phyloP scores from a whole-genome alignment of 2,888 invertebrate species.

The Dynastes maya region DNA sequence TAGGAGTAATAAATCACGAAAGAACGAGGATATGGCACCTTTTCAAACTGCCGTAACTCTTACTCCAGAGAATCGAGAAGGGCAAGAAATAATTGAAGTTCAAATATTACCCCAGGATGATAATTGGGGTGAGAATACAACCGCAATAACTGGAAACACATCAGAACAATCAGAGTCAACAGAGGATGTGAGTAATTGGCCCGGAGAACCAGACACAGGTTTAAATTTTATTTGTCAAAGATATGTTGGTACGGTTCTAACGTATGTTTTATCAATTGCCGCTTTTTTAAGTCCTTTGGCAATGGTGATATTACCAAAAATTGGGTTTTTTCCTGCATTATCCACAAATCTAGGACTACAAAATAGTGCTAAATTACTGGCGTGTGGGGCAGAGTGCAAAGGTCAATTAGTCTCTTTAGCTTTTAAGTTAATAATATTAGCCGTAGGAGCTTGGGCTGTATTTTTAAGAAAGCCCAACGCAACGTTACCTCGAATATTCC shows the following conservation, averaged over 20 bases:
- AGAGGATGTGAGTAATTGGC: constrained; percentile 91
- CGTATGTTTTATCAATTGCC: constrained; percentile 83
- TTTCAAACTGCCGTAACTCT: constrained; percentile 90
- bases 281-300: constrained; percentile 94
- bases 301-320: constrained; percentile 95
- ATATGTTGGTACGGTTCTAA: constrained; percentile 87
- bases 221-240: constrained; percentile 84
- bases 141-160: constrained; percentile 96
- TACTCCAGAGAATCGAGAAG: constrained; percentile 84
- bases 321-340: constrained; percentile 87
- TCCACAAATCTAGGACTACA: constrained; percentile 72
- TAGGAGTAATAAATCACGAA: constrained; percentile 79
- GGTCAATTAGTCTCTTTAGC: constrained; percentile 92
- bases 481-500: constrained; percentile 92
- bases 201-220: constrained; percentile 82
- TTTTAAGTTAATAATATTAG: constrained; percentile 91
- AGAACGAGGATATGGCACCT: constrained; percentile 84
- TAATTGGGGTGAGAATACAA: constrained; percentile 99
- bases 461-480: constrained; percentile 89
- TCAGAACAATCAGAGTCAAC: constrained; percentile 96
- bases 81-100: constrained; percentile 95
- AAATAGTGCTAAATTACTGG: constrained; percentile 81
- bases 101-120: constrained; percentile 97
- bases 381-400: constrained; percentile 95
- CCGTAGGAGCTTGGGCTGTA: constrained; percentile 93